Evolutionary conservation across 1,140 invertebrate genomes (phyloP).

Genomic region (Schlechtendalia chinensis): DNA sequence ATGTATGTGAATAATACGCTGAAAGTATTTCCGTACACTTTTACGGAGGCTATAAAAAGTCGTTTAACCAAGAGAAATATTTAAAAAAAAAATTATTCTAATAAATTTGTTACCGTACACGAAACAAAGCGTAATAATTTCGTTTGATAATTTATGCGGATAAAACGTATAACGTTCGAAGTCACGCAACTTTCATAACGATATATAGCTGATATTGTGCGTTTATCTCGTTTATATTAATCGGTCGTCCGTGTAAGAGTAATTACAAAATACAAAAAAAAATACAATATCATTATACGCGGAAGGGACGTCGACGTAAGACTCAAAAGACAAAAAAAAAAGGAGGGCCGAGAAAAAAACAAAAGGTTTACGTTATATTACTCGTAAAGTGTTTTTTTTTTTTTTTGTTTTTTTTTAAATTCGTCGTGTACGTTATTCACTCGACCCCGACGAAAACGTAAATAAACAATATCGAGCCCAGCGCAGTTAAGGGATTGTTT

Average conservation of each 20-base stretch:
- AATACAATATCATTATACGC: conserved; percentile 24
- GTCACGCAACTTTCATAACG: conserved; percentile 33
- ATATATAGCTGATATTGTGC: conserved; percentile 4
- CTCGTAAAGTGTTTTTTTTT: not conserved
- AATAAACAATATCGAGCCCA: too few relatives aligned
- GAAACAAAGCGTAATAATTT: not conserved
- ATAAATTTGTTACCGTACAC: conserved; percentile 22
- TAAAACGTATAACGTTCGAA: conserved; percentile 10
- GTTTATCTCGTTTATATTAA: conserved; percentile 41
- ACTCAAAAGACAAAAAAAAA: too few relatives aligned
- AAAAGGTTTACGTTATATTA: not conserved
- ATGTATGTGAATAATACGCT: conserved; percentile 6
- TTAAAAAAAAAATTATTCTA: conserved; percentile 31
- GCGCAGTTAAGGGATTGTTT: too few relatives aligned
- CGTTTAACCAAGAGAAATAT: conserved; percentile 17
- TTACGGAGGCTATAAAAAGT: not conserved
- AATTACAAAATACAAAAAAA: too few relatives aligned
- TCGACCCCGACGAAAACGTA: too few relatives aligned
- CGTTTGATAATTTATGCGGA: conserved; percentile 18
- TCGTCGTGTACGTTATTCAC: too few relatives aligned
- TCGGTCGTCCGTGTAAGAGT: conserved; percentile 28
- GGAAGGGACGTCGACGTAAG: conserved; percentile 9
- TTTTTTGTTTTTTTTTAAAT: too few relatives aligned
- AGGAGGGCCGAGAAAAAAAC: not conserved
- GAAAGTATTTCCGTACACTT: conserved; percentile 26